Conservation (phyloP, 1,140 invertebrate genomes). For the Drosophila pectinifera region DNA sequence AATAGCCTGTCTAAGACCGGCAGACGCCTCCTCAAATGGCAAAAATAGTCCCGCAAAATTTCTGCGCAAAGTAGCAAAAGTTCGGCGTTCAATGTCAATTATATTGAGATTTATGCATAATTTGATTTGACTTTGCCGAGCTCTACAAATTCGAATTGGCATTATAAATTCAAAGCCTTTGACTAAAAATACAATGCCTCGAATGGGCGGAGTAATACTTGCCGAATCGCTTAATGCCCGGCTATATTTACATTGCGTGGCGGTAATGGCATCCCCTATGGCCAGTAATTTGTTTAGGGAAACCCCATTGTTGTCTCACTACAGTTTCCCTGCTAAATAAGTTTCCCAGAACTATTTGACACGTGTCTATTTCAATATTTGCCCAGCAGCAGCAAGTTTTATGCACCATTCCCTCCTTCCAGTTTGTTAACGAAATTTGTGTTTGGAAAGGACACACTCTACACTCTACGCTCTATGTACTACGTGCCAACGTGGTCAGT, state of each 20-base stretch:
- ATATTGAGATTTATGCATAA: conserved; percentile 74
- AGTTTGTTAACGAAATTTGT: conserved; percentile 24
- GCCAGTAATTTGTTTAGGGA: background rate
- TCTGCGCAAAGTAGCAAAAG: conserved; percentile 43
- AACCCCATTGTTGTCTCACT: background rate
- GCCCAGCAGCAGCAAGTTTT: conserved; percentile 1
- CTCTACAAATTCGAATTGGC: conserved; percentile 19
- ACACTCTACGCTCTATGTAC: background rate
- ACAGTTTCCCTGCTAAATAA: background rate
- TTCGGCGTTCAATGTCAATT: conserved; percentile 65
- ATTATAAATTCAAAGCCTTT: conserved; percentile 54
- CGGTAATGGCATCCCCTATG: conserved; percentile 1
- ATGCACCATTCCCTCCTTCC: conserved; percentile 1
- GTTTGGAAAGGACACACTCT: conserved; percentile 15
- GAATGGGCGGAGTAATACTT: conserved; percentile 22
- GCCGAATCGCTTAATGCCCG: conserved; percentile 4
- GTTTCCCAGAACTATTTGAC: conserved; percentile 19
- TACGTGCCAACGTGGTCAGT: conserved; percentile 47
- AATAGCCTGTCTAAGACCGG: conserved; percentile 39
- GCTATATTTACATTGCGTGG: conserved; percentile 7
- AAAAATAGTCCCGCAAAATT: conserved; percentile 51
- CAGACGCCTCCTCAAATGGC: conserved; percentile 36
- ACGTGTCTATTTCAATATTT: conserved; percentile 62
- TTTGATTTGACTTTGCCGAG: conserved; percentile 46
- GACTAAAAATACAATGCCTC: conserved; percentile 54